Conservation (phyloP, 2,888 invertebrate genomes). For the Nephrocerus scutellatus region DNA sequence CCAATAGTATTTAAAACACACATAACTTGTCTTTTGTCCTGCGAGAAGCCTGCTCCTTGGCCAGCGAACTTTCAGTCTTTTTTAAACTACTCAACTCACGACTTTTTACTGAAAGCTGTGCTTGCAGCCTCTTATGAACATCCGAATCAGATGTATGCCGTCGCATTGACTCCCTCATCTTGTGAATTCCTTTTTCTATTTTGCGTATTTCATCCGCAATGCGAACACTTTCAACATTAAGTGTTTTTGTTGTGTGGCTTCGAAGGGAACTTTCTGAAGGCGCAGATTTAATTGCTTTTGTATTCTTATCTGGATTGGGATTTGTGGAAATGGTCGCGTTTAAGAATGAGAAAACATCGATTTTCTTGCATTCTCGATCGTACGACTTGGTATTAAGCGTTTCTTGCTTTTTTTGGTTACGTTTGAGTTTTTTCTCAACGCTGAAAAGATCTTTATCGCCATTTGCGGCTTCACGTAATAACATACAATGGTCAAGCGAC, state of each 20-base stretch:
- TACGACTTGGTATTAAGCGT: constrained; percentile 58
- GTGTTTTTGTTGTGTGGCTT: constrained; percentile 56
- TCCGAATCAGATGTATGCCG: constrained; percentile 56
- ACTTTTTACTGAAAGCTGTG: constrained; percentile 56
- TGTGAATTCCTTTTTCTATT: constrained; percentile 59
- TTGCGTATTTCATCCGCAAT: constrained; percentile 64
- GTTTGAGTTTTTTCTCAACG: constrained; percentile 63
- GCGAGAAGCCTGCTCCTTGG: constrained; percentile 63
- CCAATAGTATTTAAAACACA: constrained; percentile 54
- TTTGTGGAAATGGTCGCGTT: constrained; percentile 53
- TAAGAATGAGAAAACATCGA: constrained; percentile 70
- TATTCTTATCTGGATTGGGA: background rate
- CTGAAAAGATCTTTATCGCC: constrained; percentile 63
- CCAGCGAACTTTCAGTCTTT: constrained; percentile 57
- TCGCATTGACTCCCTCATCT: constrained; percentile 58
- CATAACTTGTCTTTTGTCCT: constrained; percentile 69
- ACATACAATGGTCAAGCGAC: constrained; percentile 77
- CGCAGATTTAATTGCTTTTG: constrained; percentile 15
- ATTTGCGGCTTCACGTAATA: constrained; percentile 61
- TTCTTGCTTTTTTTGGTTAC: constrained; percentile 59
- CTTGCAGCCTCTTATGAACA: constrained; percentile 55
- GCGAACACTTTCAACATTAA: constrained; percentile 68
- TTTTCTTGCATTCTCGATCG: constrained; percentile 55
- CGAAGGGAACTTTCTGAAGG: constrained; percentile 43
- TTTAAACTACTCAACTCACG: constrained; percentile 56